phyloP scores from a whole-genome alignment of 2,797 vertebrate species.

The Coracias cyanogaster region DNA sequence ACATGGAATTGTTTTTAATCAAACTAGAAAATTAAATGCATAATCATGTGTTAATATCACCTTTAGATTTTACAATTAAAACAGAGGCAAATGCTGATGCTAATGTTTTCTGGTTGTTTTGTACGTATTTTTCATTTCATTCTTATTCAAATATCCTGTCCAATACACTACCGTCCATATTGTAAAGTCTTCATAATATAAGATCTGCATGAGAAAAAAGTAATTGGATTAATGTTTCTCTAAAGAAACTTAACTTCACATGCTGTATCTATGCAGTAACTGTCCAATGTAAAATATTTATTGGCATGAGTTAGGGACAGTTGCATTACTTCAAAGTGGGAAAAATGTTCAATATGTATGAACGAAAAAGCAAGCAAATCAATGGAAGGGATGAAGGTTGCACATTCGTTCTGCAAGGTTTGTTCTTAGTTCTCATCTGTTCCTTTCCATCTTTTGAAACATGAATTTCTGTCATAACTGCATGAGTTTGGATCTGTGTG shows the following conservation, averaged over 20 bases:
- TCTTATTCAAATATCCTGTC: background rate
- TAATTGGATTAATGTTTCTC: background rate
- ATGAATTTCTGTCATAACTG: background rate
- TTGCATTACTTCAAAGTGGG: background rate
- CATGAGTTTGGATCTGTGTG: background rate
- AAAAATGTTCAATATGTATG: background rate
- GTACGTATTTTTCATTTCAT: background rate
- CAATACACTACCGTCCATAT: background rate
- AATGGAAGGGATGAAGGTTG: background rate
- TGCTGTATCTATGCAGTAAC: background rate
- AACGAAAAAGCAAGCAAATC: slow-evolving; percentile 31
- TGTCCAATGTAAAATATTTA: background rate
- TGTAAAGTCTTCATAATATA: background rate
- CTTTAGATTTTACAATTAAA: background rate
- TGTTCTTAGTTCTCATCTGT: background rate
- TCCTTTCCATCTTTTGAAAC: background rate
- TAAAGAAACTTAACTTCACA: background rate
- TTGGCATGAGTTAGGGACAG: background rate
- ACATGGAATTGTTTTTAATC: slow-evolving; percentile 17
- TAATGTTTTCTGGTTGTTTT: background rate
- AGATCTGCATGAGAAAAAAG: background rate
- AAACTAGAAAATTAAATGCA: slow-evolving; percentile 33
- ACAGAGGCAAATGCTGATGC: background rate
- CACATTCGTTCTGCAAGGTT: background rate
- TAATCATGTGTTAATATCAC: background rate